These are phyloP conservation scores for Agelas oroides DNA, from an alignment of 37 sponge, comb jelly and placozoan genomes.

Conservation along the genomic window DNA sequence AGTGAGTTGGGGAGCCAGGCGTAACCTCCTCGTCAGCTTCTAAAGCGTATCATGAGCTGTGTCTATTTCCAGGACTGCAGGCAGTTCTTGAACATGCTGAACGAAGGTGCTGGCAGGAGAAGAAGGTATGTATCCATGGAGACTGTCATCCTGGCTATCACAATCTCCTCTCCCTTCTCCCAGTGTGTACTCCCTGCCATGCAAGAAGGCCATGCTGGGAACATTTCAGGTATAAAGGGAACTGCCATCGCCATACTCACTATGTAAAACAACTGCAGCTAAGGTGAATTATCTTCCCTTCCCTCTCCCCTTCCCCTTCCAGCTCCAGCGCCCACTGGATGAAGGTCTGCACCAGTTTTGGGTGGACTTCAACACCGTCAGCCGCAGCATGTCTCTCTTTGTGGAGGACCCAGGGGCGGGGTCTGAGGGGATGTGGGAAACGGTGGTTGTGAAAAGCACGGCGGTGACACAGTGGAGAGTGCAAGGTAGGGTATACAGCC, in stretches of 20 bases:
- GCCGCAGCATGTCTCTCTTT: conserved; percentile 27
- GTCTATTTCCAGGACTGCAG: conserved; percentile 37
- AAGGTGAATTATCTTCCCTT: background rate
- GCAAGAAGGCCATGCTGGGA: conserved; percentile 31
- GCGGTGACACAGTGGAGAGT: conserved; percentile 21
- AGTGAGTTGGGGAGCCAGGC: background rate
- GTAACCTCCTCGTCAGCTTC: background rate
- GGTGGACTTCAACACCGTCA: conserved; percentile 62
- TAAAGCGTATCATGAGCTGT: background rate
- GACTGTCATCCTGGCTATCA: background rate
- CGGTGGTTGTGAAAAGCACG: conserved; percentile 10
- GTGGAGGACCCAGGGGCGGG: conserved; percentile 23
- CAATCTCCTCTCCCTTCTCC: background rate
- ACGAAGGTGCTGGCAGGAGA: background rate
- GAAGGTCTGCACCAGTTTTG: conserved; percentile 36
- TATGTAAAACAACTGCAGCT: too few species aligned
- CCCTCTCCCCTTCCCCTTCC: background rate
- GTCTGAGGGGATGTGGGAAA: conserved; percentile 24
- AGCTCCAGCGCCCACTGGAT: conserved; percentile 40
- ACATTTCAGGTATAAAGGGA: conserved; percentile 24
- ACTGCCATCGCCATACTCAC: too few species aligned
- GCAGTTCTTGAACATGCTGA: conserved; percentile 49
- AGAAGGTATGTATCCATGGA: background rate
- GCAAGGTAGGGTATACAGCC: conserved; percentile 3
- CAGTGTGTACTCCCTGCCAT: conserved; percentile 38